phyloP scores from a whole-genome alignment of 2,797 vertebrate genomes.

The Anguilla marmorata region DNA sequence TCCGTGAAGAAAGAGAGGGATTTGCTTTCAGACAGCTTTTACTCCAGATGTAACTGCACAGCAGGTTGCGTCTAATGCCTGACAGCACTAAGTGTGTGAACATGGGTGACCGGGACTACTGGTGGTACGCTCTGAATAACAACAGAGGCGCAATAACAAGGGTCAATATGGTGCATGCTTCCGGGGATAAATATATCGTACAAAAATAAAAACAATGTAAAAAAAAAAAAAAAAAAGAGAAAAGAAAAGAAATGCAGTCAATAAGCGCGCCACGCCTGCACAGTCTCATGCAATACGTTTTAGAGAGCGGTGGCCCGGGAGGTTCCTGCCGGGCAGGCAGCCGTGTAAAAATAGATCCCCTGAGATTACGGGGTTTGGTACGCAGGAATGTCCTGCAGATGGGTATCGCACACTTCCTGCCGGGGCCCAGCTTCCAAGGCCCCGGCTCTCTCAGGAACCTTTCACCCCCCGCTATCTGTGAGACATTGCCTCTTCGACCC shows the following conservation, averaged over 20 bases:
- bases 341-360: slow-evolving; percentile 50
- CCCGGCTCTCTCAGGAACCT: slow-evolving; percentile 24
- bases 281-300: neutral
- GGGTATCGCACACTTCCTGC: slow-evolving; percentile 55
- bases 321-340: slow-evolving; percentile 39
- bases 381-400: slow-evolving; percentile 50
- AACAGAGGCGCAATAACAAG: neutral
- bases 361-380: slow-evolving; percentile 46
- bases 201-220: neutral
- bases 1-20: slow-evolving; percentile 29
- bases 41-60: slow-evolving; percentile 47
- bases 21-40: slow-evolving; percentile 62
- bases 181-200: neutral
- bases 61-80: neutral
- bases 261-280: neutral
- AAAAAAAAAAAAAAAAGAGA: neutral
- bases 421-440: slow-evolving; percentile 27
- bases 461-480: slow-evolving; percentile 33
- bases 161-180: neutral
- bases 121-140: neutral
- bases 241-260: neutral
- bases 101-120: neutral
- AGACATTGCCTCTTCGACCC: slow-evolving; percentile 41
- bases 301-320: neutral
- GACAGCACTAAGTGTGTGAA: neutral